Evolutionary conservation across 2,113 vertebrate species (phyloP).

Genomic region (Brachyhypopomus gauderio): DNA sequence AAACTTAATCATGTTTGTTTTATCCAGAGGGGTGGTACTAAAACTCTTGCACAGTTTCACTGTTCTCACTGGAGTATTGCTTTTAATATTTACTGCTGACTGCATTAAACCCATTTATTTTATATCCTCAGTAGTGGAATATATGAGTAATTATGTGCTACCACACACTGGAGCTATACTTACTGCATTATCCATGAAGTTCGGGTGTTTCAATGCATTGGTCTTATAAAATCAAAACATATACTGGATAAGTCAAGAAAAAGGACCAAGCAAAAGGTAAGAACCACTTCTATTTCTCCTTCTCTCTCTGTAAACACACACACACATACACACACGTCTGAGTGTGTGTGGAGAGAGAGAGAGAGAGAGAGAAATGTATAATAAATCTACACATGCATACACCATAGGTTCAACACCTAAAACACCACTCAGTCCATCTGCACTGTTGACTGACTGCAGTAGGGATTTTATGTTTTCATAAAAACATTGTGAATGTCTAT

Average conservation of each 20-base stretch:
- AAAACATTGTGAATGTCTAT: constrained; percentile 37
- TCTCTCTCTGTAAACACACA: constrained; percentile 19
- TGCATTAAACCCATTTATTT: background rate
- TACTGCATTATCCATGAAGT: background rate
- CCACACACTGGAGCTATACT: background rate
- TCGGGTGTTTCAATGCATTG: background rate
- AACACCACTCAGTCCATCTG: constrained; percentile 45
- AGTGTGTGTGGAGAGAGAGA: too few species aligned
- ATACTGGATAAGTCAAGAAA: background rate
- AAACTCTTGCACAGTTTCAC: background rate
- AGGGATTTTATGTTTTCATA: constrained; percentile 47
- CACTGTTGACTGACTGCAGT: constrained; percentile 48
- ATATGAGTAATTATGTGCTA: too few species aligned
- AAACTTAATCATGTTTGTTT: constrained; percentile 19
- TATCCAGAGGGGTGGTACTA: background rate
- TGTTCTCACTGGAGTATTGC: background rate
- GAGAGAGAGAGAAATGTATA: too few species aligned
- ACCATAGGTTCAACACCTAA: constrained; percentile 10
- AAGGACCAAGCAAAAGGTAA: background rate
- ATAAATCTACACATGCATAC: background rate
- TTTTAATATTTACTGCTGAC: constrained; percentile 13
- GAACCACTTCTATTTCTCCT: background rate
- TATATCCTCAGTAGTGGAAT: background rate
- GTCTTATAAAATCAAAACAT: background rate
- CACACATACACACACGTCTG: constrained; percentile 5